Base-by-base conservation (phyloP, 2,797 vertebrate species). In the Sebastes matsubarae region DNA sequence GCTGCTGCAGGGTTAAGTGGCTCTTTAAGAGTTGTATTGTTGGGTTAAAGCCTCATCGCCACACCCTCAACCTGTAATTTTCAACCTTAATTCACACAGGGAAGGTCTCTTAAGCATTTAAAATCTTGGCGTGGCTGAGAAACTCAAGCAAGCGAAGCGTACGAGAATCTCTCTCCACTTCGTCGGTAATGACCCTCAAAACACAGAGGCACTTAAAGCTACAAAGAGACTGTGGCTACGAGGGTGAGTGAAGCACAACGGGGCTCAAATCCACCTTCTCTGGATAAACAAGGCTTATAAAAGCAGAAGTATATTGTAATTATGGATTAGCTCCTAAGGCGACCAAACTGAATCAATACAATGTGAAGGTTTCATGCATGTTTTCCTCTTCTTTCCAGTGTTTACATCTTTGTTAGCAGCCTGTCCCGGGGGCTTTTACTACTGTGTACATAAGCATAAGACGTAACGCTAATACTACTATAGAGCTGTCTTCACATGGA, bases 141-240 rank as follows among this genome's bases (percentile, higher is more conserved):
- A 66, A 76, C 71, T 81, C 4, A 14, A 82, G 75, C 58, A 79
- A 88, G 78, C 32, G 66, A 77, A 76, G 72, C 18, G 34, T 64
- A 46, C 2, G 6, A 60, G 54, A 89, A 77, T 77, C 61, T 18
- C 79, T 82, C 82, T 87, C 65, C 81, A 84, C 87, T 83, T 59
- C 6, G n/a, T 52, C 34, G 18, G 78, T 89, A 87, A 90, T 85
- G 87, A 89, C 88, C 87, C 88, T 90, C 80, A 74, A 78, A 82
- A 81, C 83, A 88, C 87, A 76, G 80, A 87, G 69, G 86, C 75
- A 82, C 88, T 85, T 80, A 78, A 32, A 82, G 78, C 61, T 68
- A 67, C 27, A 12, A 71, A 71, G 68, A 80, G 78, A 65, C 66
- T 4, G 75, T 18, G 42, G 46, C 4, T 25, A 14, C 65, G 58